A percentile compares a stretch with the other conserved stretches of the same genome.
Conservation (phyloP, 1,140 invertebrate species). For the Dinothrombium tinctorium region DNA sequence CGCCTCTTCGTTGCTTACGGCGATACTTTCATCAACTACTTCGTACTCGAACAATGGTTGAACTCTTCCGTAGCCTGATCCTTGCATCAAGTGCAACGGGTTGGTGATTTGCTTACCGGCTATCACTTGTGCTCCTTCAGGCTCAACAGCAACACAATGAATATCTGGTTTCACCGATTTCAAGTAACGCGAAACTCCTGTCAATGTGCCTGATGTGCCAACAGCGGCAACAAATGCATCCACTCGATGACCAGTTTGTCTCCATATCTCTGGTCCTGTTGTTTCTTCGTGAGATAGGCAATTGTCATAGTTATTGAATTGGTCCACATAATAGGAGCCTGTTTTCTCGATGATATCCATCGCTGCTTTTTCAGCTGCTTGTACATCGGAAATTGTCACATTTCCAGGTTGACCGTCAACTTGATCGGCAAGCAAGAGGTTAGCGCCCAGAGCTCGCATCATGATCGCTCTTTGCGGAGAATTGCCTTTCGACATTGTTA, state of each 20-base stretch:
- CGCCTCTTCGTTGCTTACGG: conserved; percentile 9
- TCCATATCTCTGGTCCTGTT: conserved; percentile 29
- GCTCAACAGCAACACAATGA: conserved; percentile 6
- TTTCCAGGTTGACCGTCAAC: conserved; percentile 10
- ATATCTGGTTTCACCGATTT: conserved; percentile 10
- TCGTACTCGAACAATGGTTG: conserved; percentile 3
- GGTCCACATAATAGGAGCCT: conserved; percentile 6
- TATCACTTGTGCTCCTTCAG: conserved; percentile 6
- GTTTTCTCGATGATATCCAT: conserved; percentile 2
- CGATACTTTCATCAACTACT: conserved; percentile 5
- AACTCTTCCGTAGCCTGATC: conserved; percentile 7
- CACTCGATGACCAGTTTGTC: conserved; percentile 20
- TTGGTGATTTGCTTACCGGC: conserved; percentile 3
- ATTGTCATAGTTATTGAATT: conserved; percentile 1
- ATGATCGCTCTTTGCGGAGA: conserved; percentile 8
- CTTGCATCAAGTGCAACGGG: conserved; percentile 9
- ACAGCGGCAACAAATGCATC: conserved; percentile 16
- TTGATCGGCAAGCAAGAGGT: background rate
- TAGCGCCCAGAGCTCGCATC: conserved; percentile 9
- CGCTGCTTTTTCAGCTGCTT: background rate
- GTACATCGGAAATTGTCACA: conserved; percentile 9
- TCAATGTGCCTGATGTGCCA: conserved; percentile 16
- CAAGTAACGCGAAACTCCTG: conserved; percentile 7
- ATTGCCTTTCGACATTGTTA: conserved; percentile 11
- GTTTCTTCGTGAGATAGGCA: conserved; percentile 18